Percentiles rank a stretch among this genome's conserved stretches.
Conservation (phyloP, 23 tunicate genomes). For the Diplosoma virens region DNA sequence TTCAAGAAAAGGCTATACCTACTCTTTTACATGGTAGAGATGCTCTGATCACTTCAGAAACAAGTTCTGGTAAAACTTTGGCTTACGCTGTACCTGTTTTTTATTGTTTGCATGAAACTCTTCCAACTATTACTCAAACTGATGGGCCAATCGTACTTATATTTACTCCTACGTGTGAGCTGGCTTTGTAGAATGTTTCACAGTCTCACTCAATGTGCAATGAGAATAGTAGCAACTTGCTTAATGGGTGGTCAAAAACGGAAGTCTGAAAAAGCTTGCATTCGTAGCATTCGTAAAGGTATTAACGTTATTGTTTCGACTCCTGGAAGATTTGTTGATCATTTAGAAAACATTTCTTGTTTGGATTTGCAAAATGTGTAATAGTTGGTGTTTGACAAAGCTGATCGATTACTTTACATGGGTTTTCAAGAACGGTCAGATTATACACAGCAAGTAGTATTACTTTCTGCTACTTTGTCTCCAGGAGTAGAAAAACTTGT, state of each 20-base stretch:
- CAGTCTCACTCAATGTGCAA: slow-evolving; percentile 47
- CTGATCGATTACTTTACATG: slow-evolving; percentile 96
- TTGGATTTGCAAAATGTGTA: slow-evolving; percentile 45
- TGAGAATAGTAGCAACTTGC: slow-evolving; percentile 85
- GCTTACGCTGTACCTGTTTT: slow-evolving; percentile 72
- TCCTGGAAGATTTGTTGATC: slow-evolving; percentile 93
- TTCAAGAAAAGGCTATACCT: slow-evolving; percentile 76
- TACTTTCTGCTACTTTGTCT: slow-evolving; percentile 87
- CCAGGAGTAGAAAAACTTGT: slow-evolving; percentile 89
- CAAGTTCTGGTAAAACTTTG: slow-evolving; percentile 92
- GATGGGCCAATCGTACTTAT: slow-evolving; percentile 73
- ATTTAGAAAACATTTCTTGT: slow-evolving; percentile 74
- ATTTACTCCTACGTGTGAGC: slow-evolving; percentile 86
- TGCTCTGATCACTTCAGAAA: slow-evolving; percentile 88
- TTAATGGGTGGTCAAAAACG: slow-evolving; percentile 90
- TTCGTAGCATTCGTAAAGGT: slow-evolving; percentile 92
- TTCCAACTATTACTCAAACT: slow-evolving; percentile 40
- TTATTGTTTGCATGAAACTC: slow-evolving; percentile 32
- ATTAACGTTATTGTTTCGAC: slow-evolving; percentile 84
- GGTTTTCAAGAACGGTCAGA: slow-evolving; percentile 65
- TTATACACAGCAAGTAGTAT: slow-evolving; percentile 51
- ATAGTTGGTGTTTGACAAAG: slow-evolving; percentile 92
- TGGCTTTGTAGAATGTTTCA: slow-evolving; percentile 78
- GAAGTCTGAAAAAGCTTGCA: slow-evolving; percentile 87
- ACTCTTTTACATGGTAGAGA: slow-evolving; percentile 53